Evolutionary conservation across 1,140 invertebrate genomes (phyloP).

Genomic region (Pseudomyrmex cubaensis): DNA sequence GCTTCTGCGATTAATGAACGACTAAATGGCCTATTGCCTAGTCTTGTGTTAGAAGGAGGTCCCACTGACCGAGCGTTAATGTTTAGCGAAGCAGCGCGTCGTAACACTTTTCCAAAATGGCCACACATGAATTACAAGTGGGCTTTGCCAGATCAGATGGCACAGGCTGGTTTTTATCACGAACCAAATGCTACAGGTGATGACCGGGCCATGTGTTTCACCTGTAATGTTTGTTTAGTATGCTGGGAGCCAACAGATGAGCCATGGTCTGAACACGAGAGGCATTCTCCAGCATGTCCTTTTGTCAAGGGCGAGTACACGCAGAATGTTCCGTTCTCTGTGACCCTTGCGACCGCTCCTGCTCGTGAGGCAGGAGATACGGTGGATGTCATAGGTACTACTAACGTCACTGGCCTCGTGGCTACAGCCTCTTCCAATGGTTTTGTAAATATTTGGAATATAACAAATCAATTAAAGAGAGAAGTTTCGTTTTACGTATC

Average conservation of each 20-base stretch:
- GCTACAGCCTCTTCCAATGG: slow-evolving; percentile 87
- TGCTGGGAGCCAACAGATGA: slow-evolving; percentile 98
- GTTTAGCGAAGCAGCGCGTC: slow-evolving; percentile 95
- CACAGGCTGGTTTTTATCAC: slow-evolving; percentile 97
- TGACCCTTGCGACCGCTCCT: slow-evolving; percentile 95
- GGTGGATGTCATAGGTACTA: slow-evolving; percentile 90
- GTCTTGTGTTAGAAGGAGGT: slow-evolving; percentile 83
- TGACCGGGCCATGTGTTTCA: slow-evolving; percentile 97
- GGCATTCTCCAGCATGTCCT: slow-evolving; percentile 96
- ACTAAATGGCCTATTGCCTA: slow-evolving; percentile 90
- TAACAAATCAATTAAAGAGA: slow-evolving; percentile 88
- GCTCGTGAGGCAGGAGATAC: slow-evolving; percentile 88
- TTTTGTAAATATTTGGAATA: slow-evolving; percentile 90
- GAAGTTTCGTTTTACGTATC: slow-evolving; percentile 82
- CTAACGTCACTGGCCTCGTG: slow-evolving; percentile 86
- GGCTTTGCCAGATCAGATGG: slow-evolving; percentile 97
- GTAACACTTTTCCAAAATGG: slow-evolving; percentile 96
- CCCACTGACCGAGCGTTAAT: slow-evolving; percentile 90
- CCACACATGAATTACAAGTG: slow-evolving; percentile 99
- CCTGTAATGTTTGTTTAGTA: slow-evolving; percentile 96
- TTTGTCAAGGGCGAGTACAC: slow-evolving; percentile 98
- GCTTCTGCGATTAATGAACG: slow-evolving; percentile 95
- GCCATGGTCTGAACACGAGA: slow-evolving; percentile 97
- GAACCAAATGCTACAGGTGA: slow-evolving; percentile 95
- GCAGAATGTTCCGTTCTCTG: slow-evolving; percentile 96